Base-by-base conservation (phyloP, 2,797 vertebrate species). In the Hybognathus amarus region DNA sequence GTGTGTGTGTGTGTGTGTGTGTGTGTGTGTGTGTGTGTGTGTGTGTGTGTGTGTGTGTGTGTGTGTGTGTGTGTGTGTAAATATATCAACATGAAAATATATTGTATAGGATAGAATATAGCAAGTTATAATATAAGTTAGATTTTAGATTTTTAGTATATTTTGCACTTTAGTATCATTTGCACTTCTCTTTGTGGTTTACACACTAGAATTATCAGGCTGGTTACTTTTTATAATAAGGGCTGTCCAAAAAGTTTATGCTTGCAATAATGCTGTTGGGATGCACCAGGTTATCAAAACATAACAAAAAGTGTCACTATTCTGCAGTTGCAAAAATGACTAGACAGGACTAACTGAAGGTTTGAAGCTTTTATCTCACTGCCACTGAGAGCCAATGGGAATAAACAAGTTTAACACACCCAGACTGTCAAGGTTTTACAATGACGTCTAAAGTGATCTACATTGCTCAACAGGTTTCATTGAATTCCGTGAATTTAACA, bases 371-470 rank as follows among this genome's bases (percentile, higher is more conserved):
- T 70, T 67, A 22, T 75, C 13, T 10, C 63, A 36, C 12, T 38
- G 17, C 1, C 63, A 30, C 20, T 52, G 13, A 69, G 24, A 42
- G 45, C 61, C 78, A 81, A 77, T 77, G 20, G 15, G 56, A 70
- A 30, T 45, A 64, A 7, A 47, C 13, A 24, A 8, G 9, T 64
- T 11, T 4, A 56, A 30, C 82, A 80, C 71, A 75, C 68, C 40
- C 61, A 17, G 30, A 33, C 77, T 82, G n/a, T 75, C 61, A 73
- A 63, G 40, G 56, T 82, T 74, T 66, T 5, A 38, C 22, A 20
- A 20, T 56, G 45, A 83, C 24, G 20, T 68, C 8, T 69, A 45
- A 24, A 54, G 10, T 6, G 2, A 36, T 76, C 6, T 17, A 76
- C 50, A 67, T 66, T 22, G 68, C 38, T 56, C 73, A 69, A 59